Percentiles rank a stretch among this genome's conserved stretches.
phyloP scores from a whole-genome alignment of 2,797 vertebrate species.

The Sebastes glaucus region DNA sequence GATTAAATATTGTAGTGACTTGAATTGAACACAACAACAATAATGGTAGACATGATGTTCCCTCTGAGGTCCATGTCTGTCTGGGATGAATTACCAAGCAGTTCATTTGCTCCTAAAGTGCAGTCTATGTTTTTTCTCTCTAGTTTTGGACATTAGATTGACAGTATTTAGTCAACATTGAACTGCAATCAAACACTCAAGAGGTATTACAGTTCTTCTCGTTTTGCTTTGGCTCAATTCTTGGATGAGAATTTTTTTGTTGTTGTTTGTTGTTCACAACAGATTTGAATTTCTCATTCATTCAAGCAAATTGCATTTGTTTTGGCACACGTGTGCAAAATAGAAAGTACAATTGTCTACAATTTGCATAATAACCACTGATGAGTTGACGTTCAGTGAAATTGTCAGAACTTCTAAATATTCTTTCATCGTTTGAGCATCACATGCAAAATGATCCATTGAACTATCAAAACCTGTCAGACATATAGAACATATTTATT shows the following conservation, averaged over 20 bases:
- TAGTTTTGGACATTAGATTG: background rate
- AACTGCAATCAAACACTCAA: background rate
- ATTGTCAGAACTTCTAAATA: background rate
- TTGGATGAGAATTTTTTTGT: background rate
- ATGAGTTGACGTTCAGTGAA: background rate
- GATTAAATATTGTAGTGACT: background rate
- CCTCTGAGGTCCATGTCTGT: background rate
- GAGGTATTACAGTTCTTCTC: background rate
- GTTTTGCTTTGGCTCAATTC: background rate
- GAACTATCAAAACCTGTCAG: background rate
- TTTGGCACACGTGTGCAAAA: background rate
- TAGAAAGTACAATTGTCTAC: background rate
- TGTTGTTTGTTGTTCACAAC: background rate
- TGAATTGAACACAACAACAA: background rate
- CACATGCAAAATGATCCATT: background rate
- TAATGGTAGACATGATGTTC: background rate
- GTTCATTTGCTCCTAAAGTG: background rate
- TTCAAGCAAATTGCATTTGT: background rate
- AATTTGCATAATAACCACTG: background rate
- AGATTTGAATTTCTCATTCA: background rate
- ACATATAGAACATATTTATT: too few species aligned
- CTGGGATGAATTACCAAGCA: background rate
- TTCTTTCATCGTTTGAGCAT: background rate
- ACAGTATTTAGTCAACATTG: background rate
- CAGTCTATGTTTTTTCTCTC: too few species aligned